phyloP scores from a whole-genome alignment of 2,113 vertebrate genomes.

The Vulpes lagopus region DNA sequence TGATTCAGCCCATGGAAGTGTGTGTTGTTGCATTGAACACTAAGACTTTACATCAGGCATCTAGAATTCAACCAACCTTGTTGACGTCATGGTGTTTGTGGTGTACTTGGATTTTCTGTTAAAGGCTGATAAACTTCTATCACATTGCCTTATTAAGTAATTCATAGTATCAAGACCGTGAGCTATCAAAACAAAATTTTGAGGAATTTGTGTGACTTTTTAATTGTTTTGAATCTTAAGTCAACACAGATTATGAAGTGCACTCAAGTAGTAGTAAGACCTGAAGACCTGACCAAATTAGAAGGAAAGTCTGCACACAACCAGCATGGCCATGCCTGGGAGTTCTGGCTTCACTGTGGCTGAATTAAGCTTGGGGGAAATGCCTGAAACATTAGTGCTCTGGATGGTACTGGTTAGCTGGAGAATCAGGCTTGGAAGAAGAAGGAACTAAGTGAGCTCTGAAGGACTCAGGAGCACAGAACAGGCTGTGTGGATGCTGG shows the following conservation, averaged over 20 bases:
- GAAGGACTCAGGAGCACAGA: neutral
- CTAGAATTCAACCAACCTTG: neutral
- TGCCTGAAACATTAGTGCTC: neutral
- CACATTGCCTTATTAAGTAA: neutral
- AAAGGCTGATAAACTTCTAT: neutral
- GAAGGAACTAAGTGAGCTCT: neutral
- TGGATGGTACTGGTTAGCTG: neutral
- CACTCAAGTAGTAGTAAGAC: neutral
- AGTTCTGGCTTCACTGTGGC: neutral
- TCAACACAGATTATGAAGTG: neutral
- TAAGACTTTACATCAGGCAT: neutral
- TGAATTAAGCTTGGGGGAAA: neutral
- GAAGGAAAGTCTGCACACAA: neutral
- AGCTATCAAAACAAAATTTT: neutral
- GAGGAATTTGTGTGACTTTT: neutral
- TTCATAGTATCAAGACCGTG: neutral
- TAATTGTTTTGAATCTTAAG: neutral
- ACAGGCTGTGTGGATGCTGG: neutral
- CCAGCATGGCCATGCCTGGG: rapidly evolving
- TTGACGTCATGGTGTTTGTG: neutral
- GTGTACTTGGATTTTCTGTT: neutral
- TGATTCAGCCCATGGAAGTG: neutral
- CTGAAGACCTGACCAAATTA: neutral
- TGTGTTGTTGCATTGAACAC: neutral
- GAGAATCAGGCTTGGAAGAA: neutral